Base-by-base conservation (phyloP, 2,888 invertebrate species). In the Sympetrum striolatum region DNA sequence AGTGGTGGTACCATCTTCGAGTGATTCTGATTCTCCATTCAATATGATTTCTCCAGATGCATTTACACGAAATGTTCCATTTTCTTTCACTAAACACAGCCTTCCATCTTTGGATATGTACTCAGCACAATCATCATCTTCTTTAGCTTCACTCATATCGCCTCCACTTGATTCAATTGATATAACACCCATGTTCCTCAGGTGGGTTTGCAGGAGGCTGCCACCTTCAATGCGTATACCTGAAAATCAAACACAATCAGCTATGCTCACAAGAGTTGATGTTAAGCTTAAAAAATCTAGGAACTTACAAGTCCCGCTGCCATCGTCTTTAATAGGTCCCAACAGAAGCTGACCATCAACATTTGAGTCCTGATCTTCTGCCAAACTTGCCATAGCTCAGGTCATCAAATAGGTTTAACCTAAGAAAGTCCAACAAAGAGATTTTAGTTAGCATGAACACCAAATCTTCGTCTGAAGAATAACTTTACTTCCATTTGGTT, bases 1-100 rank as follows among this genome's bases (percentile, higher is more conserved):
- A 12, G 93, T 93, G 58, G 81, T 90, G 10, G 81, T 53, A 35
- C 64, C 31, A 53, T 81, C 90, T 37, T 73, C 80, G 3, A 80
- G 53, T 18, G 90, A 80, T 79, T 82, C 73, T 18, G 60, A 35
- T 15, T 91, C 90, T 5, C 81, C 80, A 80, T 91, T 86, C 18
- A 90, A 37, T 39, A 90, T 90, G 48, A 80, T 37, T 48, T 90
- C 91, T 44, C 90, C 91, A 31, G 86, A 86, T 0, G 86, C 31
- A 86, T 86, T 86, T 37, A 86, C 86, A n/a, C 60, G 58, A 35
- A 60, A 86, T 37, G 86, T 86, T 37, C 64, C 86, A 86, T 60
- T 60, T 86, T 37, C 86, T 18, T 86, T 86, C 64, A 86, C 86
- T 12, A 86, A 58, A 64, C 86, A 86, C n/a, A 86, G 39, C 60